Percentiles rank a stretch among this genome's conserved stretches.
Conservation (phyloP, 2,113 vertebrate genomes). For the Sus scrofa region T2T-Sscrofa CM000812.6:34542501-34543000, state of each 20-base stretch:
- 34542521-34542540: background rate
- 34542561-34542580: background rate
- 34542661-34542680: background rate
- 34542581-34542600: background rate
- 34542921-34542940: background rate
- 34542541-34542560: rapidly evolving
- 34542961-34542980: conserved; percentile 31
- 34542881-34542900: background rate
- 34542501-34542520: background rate
- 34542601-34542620: background rate
- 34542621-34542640: background rate
- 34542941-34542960: background rate
- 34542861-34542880: background rate
- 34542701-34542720: background rate
- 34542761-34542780: background rate
- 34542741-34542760: background rate
- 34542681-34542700: background rate
- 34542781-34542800: background rate
- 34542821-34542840: background rate
- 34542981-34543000: conserved; percentile 26
- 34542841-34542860: background rate
- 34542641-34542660: background rate
- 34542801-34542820: background rate
- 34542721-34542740: background rate
- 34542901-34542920: background rate